Base-by-base conservation (phyloP, 2,888 invertebrate genomes). In the Hemaris fuciformis region DNA sequence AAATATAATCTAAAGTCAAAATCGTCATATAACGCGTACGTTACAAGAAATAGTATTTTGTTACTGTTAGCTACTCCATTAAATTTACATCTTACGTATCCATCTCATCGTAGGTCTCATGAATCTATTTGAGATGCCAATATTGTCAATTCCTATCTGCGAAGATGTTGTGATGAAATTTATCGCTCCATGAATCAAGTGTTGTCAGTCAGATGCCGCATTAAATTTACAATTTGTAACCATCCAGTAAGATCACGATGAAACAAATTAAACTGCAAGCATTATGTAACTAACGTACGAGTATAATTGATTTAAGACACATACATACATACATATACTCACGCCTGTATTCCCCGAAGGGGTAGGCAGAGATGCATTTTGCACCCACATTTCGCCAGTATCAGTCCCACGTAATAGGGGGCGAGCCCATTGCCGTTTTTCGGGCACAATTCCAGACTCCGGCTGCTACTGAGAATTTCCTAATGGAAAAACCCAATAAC, bases 181-280 rank as follows among this genome's bases (percentile, higher is more conserved):
- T 74, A 72, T 69, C 65, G 64, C 65, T 62, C 58, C 64, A 64
- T 66, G 65, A 69, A 65, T 67, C 61, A 67, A 63, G 59, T 64
- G 60, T 60, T 60, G 60, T 65, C 64, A 62, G 62, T 63, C 61
- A 57, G n/a, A 18, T 25, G 53, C 18, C 41, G 38, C n/a, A 34
- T 64, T 61, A 65, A 62, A 63, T 62, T 38, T 45, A 66, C 62
- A 57, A 60, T 72, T 70, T 57, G 38, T 65, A 65, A 61, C 48
- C 64, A 59, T 63, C 64, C 31, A 62, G 20, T 25, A 23, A 13
- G 38, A 58, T 27, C 15, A 31, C 31, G 59, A 46, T 58, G 13
- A 41, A 25, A 41, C 22, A 60, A 60, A 41, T 53, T 53, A 20
- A 53, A 18, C 48, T 18, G 18, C 8, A 10, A 18, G 25, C 31